These are phyloP conservation scores for Protophormia terraenovae DNA, from an alignment of 2,888 invertebrate genomes.

Conservation along the genomic window DNA sequence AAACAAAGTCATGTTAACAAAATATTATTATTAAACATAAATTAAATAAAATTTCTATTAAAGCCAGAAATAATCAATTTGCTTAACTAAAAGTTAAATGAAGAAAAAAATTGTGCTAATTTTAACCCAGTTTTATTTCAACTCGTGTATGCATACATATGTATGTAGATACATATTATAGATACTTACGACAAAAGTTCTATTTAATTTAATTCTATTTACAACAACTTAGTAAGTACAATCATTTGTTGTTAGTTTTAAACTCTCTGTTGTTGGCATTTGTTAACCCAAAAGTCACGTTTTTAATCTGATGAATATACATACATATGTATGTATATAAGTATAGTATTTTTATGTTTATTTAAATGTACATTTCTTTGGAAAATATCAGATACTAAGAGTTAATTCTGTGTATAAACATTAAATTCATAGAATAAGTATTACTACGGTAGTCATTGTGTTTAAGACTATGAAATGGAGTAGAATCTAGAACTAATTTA, in stretches of 20 bases:
- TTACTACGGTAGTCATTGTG: background rate
- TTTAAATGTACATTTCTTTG: too few species aligned
- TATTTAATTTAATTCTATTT: conserved; percentile 38
- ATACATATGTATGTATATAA: too few species aligned
- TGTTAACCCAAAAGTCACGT: conserved; percentile 63
- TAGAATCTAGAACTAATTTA: conserved; percentile 3
- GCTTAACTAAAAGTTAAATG: background rate
- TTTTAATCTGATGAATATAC: conserved; percentile 52
- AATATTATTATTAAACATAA: conserved; percentile 11
- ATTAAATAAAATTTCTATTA: conserved; percentile 7
- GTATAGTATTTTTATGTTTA: too few species aligned
- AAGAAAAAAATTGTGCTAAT: conserved; percentile 27
- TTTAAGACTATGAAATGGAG: conserved; percentile 24
- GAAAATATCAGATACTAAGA: too few species aligned
- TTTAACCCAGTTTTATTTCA: conserved; percentile 45
- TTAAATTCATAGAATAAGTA: too few species aligned
- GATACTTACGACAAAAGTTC: conserved; percentile 21
- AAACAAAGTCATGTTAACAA: background rate
- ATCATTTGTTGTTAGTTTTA: conserved; percentile 4
- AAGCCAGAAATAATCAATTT: background rate
- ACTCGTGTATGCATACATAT: conserved; percentile 12
- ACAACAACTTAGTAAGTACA: background rate
- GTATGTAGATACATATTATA: conserved; percentile 4
- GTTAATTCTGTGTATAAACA: too few species aligned
- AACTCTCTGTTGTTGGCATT: conserved; percentile 25